phyloP scores from a whole-genome alignment of 1,140 invertebrate genomes.

The Drosophila bipectinata region DNA sequence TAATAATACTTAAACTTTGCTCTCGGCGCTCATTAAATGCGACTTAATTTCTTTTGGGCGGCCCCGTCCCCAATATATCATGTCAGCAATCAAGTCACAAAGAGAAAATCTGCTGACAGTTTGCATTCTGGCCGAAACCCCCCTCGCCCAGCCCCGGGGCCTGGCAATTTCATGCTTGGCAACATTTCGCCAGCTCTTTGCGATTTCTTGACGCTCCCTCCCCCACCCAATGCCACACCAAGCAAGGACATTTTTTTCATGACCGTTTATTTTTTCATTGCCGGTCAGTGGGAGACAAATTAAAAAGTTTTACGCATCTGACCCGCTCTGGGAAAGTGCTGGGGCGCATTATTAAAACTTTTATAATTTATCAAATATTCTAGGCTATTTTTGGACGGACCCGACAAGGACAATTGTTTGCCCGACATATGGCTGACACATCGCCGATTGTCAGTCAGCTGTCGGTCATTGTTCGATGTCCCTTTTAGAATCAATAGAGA shows the following conservation, averaged over 20 bases:
- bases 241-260: not conserved
- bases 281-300: slow-evolving; percentile 63
- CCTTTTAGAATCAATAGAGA: slow-evolving; percentile 42
- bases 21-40: slow-evolving; percentile 66
- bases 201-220: slow-evolving; percentile 6
- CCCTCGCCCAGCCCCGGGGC: slow-evolving; percentile 18
- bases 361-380: slow-evolving; percentile 78
- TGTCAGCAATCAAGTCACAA: slow-evolving; percentile 69
- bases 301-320: slow-evolving; percentile 66
- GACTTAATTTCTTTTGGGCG: slow-evolving; percentile 58
- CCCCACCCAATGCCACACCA: not conserved
- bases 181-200: slow-evolving; percentile 57
- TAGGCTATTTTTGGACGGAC: slow-evolving; percentile 6
- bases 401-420: slow-evolving; percentile 43
- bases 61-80: slow-evolving; percentile 58
- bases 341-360: slow-evolving; percentile 73
- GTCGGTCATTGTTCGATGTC: slow-evolving; percentile 47
- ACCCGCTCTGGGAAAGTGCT: slow-evolving; percentile 36
- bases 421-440: slow-evolving; percentile 55
- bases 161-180: slow-evolving; percentile 74
- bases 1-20: slow-evolving; percentile 26
- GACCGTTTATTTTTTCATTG: slow-evolving; percentile 29
- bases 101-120: slow-evolving; percentile 74
- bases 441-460: slow-evolving; percentile 21
- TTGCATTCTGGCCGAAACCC: slow-evolving; percentile 37